These are phyloP conservation scores for Nemotelus pantherinus DNA, from an alignment of 2,888 invertebrate species.

Conservation along the genomic window DNA sequence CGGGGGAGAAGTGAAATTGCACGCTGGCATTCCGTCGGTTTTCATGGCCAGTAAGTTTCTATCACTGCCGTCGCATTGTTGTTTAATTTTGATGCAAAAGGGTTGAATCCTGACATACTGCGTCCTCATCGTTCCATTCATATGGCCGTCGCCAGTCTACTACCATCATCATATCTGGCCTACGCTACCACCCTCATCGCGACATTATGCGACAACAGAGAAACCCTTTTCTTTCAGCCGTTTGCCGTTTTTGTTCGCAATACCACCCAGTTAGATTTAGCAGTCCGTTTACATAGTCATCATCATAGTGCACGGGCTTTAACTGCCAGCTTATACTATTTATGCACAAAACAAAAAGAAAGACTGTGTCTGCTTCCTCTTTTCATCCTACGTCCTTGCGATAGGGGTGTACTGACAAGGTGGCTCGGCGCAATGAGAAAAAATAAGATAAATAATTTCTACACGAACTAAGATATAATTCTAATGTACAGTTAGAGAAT, in stretches of 20 bases:
- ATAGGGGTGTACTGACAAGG: neutral
- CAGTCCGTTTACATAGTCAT: neutral
- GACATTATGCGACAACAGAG: neutral
- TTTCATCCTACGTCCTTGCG: neutral
- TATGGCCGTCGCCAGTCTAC: neutral
- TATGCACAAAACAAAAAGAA: slow-evolving; percentile 10
- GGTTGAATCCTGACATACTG: slow-evolving; percentile 14
- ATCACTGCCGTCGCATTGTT: neutral
- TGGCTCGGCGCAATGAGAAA: neutral
- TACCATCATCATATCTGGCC: too few species aligned
- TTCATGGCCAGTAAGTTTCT: slow-evolving; percentile 23
- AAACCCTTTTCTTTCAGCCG: neutral
- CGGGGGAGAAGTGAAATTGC: slow-evolving; percentile 7
- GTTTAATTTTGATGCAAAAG: neutral
- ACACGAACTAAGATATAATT: slow-evolving; percentile 1
- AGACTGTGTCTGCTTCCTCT: neutral
- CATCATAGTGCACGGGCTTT: neutral
- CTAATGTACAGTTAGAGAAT: slow-evolving; percentile 6
- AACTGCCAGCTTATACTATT: neutral
- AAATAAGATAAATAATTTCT: slow-evolving; percentile 12
- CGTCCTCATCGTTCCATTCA: neutral
- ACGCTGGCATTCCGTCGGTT: neutral
- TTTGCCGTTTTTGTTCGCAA: neutral
- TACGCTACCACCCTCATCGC: neutral
- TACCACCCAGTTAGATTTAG: neutral